phyloP scores from a whole-genome alignment of 2,888 invertebrate genomes.

The Cistogaster globosa region DNA sequence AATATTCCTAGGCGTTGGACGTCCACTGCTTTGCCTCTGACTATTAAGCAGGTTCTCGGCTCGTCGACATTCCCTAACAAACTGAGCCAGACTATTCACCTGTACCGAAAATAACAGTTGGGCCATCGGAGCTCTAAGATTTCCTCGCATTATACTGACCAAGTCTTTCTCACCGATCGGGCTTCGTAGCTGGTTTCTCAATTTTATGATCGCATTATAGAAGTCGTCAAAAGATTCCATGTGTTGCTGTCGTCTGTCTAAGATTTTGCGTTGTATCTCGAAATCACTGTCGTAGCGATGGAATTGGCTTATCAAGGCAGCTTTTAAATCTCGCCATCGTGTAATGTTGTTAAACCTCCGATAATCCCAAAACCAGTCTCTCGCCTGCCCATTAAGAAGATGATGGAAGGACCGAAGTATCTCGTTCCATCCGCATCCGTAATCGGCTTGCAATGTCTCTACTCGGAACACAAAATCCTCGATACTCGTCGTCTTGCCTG shows the following conservation, averaged over 20 bases:
- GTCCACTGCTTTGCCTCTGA: not conserved
- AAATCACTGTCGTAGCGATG: not conserved
- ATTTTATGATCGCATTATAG: not conserved
- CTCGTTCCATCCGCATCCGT: not conserved
- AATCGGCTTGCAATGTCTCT: not conserved
- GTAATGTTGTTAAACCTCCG: not conserved
- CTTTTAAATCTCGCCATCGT: not conserved
- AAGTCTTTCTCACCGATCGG: not conserved
- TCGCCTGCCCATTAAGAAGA: not conserved
- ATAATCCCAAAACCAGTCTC: conserved; percentile 5
- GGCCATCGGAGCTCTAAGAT: not conserved
- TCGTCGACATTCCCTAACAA: not conserved
- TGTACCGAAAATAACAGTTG: not conserved
- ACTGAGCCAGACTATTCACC: not conserved
- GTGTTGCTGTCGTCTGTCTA: not conserved
- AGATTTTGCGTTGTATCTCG: not conserved
- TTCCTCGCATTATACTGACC: not conserved
- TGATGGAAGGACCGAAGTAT: not conserved
- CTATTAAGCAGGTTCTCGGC: not conserved
- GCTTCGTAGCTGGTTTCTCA: not conserved
- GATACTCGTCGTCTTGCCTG: not conserved
- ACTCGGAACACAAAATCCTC: conserved; percentile 23
- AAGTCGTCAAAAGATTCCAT: conserved; percentile 4
- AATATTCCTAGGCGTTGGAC: not conserved
- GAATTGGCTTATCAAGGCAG: not conserved